Evolutionary conservation across 1,140 invertebrate genomes (phyloP).

Genomic region (Goniozus legneri): DNA sequence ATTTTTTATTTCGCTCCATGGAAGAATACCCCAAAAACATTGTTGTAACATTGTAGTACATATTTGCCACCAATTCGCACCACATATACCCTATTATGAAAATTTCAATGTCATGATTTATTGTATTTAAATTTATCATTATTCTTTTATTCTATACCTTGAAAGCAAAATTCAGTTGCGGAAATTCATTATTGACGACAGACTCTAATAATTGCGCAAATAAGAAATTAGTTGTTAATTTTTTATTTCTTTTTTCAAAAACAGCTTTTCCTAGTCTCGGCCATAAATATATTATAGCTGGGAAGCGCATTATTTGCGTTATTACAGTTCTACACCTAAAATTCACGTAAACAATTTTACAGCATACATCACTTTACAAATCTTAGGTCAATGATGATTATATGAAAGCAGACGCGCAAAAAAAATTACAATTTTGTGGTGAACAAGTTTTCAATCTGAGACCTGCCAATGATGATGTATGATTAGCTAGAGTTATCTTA

Average conservation of each 20-base stretch:
- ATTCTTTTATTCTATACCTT: conserved; percentile 29
- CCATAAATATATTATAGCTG: conserved; percentile 46
- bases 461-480: conserved; percentile 47
- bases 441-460: conserved; percentile 54
- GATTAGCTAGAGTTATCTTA: conserved; percentile 45
- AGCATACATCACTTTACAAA: conserved; percentile 1
- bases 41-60: conserved; percentile 41
- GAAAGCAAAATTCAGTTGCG: conserved; percentile 36
- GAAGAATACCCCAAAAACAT: conserved; percentile 48
- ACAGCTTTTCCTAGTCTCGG: conserved; percentile 31
- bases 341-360: conserved; percentile 25
- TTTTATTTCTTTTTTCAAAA: conserved; percentile 35
- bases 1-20: conserved; percentile 47
- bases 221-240: conserved; percentile 32
- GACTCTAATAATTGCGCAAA: conserved; percentile 44
- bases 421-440: conserved; percentile 27
- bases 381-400: conserved; percentile 38
- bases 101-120: conserved; percentile 5
- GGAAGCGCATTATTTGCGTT: conserved; percentile 40
- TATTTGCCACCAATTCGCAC: conserved; percentile 48
- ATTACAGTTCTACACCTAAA: conserved; percentile 46
- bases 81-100: conserved; percentile 36
- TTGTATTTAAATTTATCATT: conserved; percentile 1
- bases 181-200: conserved; percentile 40
- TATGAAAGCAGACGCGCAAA: conserved; percentile 23